Evolutionary conservation across 2,797 vertebrate species (phyloP).

Genomic region (Nothura maculosa): DNA sequence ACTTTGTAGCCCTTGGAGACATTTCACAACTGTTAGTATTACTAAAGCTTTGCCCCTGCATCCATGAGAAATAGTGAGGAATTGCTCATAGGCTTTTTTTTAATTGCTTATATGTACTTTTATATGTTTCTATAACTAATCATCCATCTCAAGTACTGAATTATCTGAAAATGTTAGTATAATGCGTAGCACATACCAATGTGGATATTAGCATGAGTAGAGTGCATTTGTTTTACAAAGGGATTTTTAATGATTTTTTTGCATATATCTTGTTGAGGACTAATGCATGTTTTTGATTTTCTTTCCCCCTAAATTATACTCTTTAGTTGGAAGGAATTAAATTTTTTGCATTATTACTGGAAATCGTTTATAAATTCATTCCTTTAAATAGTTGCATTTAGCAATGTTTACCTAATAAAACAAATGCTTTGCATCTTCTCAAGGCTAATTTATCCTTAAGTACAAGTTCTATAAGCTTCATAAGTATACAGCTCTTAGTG

Average conservation of each 20-base stretch:
- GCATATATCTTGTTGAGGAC: not conserved
- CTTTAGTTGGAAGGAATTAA: slow-evolving; percentile 40
- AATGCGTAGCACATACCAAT: not conserved
- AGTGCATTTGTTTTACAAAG: not conserved
- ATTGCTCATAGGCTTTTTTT: not conserved
- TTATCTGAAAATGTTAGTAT: rapidly evolving
- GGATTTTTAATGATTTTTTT: not conserved
- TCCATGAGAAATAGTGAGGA: not conserved
- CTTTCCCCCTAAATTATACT: not conserved
- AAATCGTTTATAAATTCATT: slow-evolving; percentile 29
- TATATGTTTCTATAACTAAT: not conserved
- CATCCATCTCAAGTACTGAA: not conserved
- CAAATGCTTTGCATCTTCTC: slow-evolving; percentile 53
- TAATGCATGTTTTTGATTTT: not conserved
- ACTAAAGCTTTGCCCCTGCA: not conserved
- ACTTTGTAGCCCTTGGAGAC: not conserved
- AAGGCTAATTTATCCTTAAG: slow-evolving; percentile 47
- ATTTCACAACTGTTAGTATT: not conserved
- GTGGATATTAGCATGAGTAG: not conserved
- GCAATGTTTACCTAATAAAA: slow-evolving; percentile 59
- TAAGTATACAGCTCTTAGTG: not conserved
- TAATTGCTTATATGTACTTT: no score
- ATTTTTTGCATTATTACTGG: slow-evolving; percentile 28
- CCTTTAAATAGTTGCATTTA: slow-evolving; percentile 57
- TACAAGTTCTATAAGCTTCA: slow-evolving; percentile 2